A percentile compares a stretch with the other conserved stretches of the same genome.
Evolutionary conservation across 2,888 invertebrate species (phyloP).

Genomic region (Theodoxus fluviatilis): DNA sequence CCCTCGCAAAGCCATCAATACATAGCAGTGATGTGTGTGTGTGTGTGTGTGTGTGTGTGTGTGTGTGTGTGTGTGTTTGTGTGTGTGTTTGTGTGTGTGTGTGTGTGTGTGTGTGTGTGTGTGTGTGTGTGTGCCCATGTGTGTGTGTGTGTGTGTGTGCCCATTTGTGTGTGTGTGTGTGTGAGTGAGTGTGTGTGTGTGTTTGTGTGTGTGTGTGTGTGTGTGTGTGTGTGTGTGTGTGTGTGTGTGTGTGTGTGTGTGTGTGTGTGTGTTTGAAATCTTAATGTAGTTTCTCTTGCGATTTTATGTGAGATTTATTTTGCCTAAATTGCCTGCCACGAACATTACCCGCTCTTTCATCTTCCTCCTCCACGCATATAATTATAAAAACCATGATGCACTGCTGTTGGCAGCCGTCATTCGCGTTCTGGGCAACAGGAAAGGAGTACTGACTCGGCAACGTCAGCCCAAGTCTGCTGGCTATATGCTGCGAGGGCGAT

Average conservation of each 20-base stretch:
- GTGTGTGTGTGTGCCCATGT: too few species aligned
- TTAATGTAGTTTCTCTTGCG: background rate
- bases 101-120: too few species aligned
- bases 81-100: too few species aligned
- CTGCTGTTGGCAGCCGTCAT: background rate
- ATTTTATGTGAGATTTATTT: too few species aligned
- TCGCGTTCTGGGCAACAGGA: constrained; percentile 41
- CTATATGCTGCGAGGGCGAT: constrained; percentile 80
- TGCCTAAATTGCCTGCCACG: too few species aligned
- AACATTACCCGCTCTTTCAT: too few species aligned
- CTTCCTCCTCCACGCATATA: too few species aligned
- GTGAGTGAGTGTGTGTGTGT: background rate
- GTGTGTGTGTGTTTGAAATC: background rate
- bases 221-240: background rate
- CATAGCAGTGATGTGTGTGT: too few species aligned
- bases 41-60: too few species aligned
- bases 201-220: constrained; percentile 15
- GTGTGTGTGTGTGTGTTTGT: too few species aligned
- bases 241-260: constrained; percentile 17
- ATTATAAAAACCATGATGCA: too few species aligned
- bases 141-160: background rate
- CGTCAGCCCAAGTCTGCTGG: constrained; percentile 91
- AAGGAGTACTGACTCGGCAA: constrained; percentile 81
- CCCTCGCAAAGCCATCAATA: too few species aligned
- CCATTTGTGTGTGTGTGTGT: constrained; percentile 13